Conservation (phyloP, 2,888 invertebrate species). For the Polydrusus pterygomalis region DNA sequence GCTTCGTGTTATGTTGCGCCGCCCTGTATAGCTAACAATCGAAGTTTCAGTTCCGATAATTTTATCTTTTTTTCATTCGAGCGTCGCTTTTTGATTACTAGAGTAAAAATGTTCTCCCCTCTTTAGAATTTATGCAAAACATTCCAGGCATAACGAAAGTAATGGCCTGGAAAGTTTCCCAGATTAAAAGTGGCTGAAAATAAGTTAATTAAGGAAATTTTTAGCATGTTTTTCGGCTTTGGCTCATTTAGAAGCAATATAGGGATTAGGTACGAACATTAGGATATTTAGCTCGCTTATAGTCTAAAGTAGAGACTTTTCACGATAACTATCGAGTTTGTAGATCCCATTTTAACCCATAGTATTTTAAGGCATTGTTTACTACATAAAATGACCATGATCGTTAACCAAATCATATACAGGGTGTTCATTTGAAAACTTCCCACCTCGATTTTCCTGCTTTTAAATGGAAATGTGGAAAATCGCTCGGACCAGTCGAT, state of each 20-base stretch:
- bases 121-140: constrained; percentile 10
- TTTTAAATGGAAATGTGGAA: too few species aligned
- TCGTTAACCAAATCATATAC: too few species aligned
- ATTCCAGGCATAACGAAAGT: constrained; percentile 24
- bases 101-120: neutral
- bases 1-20: too few species aligned
- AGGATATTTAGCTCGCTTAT: neutral
- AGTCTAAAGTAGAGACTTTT: neutral
- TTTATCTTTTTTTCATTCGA: constrained; percentile 5
- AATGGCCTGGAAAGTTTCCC: constrained; percentile 37
- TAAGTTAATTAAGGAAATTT: constrained; percentile 43
- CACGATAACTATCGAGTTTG: too few species aligned
- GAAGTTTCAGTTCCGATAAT: neutral
- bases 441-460: too few species aligned
- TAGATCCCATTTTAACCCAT: too few species aligned
- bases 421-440: too few species aligned
- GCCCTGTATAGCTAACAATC: neutral
- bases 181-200: constrained; percentile 31
- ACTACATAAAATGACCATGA: too few species aligned
- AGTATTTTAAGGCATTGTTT: too few species aligned
- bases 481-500: too few species aligned
- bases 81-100: constrained; percentile 6
- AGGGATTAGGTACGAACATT: neutral
- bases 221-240: constrained; percentile 16
- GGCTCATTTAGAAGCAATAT: neutral